Percentiles rank a stretch among this genome's conserved stretches.
phyloP scores from a whole-genome alignment of 2,888 invertebrate genomes.

The Parochlus steinenii region DNA sequence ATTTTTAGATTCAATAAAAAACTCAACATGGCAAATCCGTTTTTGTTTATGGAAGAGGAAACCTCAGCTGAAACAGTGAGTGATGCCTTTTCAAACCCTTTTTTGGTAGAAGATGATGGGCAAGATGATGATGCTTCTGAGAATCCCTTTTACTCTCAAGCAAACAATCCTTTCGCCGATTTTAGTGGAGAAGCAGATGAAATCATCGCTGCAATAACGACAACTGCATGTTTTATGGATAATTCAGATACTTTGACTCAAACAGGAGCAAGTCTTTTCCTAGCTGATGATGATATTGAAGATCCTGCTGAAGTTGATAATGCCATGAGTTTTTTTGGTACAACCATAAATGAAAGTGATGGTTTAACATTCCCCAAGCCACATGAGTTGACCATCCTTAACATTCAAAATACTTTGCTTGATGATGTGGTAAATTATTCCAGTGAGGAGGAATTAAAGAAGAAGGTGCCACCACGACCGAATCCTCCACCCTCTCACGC shows the following conservation, averaged over 20 bases:
- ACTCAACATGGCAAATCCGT: constrained; percentile 57
- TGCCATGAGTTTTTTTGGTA: constrained; percentile 31
- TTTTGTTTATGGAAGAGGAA: constrained; percentile 56
- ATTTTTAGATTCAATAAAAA: constrained; percentile 20
- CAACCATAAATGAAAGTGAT: constrained; percentile 30
- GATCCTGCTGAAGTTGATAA: constrained; percentile 17
- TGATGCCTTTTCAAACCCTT: constrained; percentile 41
- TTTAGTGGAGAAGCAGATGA: constrained; percentile 32
- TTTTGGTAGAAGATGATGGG: constrained; percentile 36
- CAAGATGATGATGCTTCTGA: constrained; percentile 17
- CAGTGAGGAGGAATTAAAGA: constrained; percentile 19
- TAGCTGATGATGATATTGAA: constrained; percentile 7
- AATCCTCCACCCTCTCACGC: constrained; percentile 52
- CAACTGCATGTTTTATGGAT: not conserved
- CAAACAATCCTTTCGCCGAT: constrained; percentile 59
- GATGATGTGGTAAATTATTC: constrained; percentile 19
- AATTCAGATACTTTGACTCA: not conserved
- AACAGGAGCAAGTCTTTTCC: constrained; percentile 2
- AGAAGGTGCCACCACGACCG: constrained; percentile 31
- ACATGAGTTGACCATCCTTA: constrained; percentile 21
- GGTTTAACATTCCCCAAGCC: constrained; percentile 25
- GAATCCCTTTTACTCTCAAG: no score
- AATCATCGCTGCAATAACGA: constrained; percentile 14
- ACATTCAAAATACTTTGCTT: no score
- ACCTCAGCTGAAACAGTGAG: constrained; percentile 32